Base-by-base conservation (phyloP, 2,797 vertebrate genomes). In the Balearica regulorum region DNA sequence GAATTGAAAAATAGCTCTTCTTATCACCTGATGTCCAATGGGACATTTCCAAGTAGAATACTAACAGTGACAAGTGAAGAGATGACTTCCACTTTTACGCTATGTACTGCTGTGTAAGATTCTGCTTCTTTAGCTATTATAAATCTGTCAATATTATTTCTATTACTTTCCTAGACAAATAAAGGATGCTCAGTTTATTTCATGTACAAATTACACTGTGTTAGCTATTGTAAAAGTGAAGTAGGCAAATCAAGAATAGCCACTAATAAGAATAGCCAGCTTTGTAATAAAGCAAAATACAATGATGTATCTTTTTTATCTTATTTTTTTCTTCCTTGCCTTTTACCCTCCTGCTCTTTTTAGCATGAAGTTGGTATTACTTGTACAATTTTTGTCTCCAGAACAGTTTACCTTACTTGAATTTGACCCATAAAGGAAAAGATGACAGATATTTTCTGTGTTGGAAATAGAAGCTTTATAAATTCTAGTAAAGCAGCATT, bases 41-140 rank as follows among this genome's bases (percentile, higher is more conserved):
- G 70, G 87, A 93, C 54, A 91, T 84, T 96, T 92, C 83, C 49
- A 92, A 96, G 83, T 35, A 82, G 53, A 95, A 96, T 96, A 83
- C 61, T 93, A 94, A 88, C 37, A 94, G 76, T 4, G 60, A 96
- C 49, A 97, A 94, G 77, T 87, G 57, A 91, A 96, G 31, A 83
- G 28, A 62, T 96, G 58, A 77, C 48, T 96, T 95, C 94, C 58
- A 60, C 61, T 97, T 96, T 96, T 96, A 92, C 96, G 51, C 16
- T 90, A 37, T 57, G 33, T 92, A 25, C 41, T 96, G 12, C 25
- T 87, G 8, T 78, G 26, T 89, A 90, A 95, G 18, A 68, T 76
- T 97, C 14, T 82, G 83, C 35, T 92, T 92, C 62, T 85, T 77
- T 93, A 64, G 26, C 31, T 93, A 75, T 94, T 96, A 94, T 94